These are phyloP conservation scores for Bolborhynchus lineola DNA, from an alignment of 2,113 vertebrate genomes.

Conservation along the genomic window DNA sequence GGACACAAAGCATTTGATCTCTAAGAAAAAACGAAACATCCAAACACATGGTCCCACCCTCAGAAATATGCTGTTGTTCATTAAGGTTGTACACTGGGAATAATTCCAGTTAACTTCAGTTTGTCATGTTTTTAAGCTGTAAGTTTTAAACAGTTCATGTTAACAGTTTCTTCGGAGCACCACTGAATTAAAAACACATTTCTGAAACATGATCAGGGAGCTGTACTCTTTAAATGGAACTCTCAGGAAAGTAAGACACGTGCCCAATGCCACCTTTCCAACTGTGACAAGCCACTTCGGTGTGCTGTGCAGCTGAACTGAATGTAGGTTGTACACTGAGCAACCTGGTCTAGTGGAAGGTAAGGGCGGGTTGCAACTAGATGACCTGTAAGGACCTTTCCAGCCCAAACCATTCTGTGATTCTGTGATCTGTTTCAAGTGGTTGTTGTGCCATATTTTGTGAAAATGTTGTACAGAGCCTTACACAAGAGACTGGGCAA, in stretches of 20 bases:
- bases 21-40: neutral
- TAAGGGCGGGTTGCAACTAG: neutral
- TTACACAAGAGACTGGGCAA: neutral
- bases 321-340: neutral
- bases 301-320: neutral
- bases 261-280: neutral
- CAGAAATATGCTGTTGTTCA: neutral
- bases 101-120: neutral
- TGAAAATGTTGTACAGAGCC: neutral
- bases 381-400: neutral
- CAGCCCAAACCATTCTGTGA: neutral
- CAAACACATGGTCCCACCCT: neutral
- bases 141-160: neutral
- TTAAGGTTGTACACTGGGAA: neutral
- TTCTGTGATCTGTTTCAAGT: neutral
- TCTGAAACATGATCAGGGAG: neutral
- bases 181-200: neutral
- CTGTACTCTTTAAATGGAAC: neutral
- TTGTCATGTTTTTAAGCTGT: neutral
- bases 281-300: neutral
- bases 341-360: neutral
- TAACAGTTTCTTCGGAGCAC: neutral
- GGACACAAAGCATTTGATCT: neutral
- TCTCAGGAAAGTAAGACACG: neutral
- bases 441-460: neutral